Evolutionary conservation across 2,113 vertebrate species (phyloP).

Genomic region (Micromys minutus): DNA sequence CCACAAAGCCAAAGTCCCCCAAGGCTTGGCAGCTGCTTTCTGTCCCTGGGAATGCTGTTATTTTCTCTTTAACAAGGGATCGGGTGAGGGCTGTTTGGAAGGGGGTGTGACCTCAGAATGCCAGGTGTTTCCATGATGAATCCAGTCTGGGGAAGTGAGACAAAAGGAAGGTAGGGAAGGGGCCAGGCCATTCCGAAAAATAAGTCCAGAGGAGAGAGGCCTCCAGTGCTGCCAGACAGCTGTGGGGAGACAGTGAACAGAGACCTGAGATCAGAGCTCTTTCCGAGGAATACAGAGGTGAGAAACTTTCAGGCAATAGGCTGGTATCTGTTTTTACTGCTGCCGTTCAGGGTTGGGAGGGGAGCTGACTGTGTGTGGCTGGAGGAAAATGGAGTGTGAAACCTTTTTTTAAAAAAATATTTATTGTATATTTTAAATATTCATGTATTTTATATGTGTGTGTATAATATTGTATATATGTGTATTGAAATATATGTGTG

Average conservation of each 20-base stretch:
- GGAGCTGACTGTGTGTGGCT: background rate
- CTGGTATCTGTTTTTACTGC: background rate
- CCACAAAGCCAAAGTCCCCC: background rate
- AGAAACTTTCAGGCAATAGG: background rate
- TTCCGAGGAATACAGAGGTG: slow-evolving; percentile 51
- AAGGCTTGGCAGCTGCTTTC: background rate
- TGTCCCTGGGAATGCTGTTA: background rate
- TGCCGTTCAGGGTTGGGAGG: background rate
- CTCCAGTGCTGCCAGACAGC: background rate
- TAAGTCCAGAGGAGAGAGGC: background rate
- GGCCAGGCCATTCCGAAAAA: background rate
- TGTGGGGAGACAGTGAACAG: background rate
- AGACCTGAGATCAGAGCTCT: accelerated
- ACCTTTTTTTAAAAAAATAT: background rate
- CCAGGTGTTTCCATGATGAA: background rate
- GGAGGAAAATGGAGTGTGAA: background rate
- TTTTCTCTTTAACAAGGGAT: slow-evolving; percentile 56
- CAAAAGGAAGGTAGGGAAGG: background rate
- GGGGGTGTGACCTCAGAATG: slow-evolving; percentile 26
- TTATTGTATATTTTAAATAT: no score
- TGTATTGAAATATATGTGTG: background rate
- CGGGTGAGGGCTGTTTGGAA: slow-evolving; percentile 32
- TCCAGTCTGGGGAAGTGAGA: background rate
- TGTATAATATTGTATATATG: no score
- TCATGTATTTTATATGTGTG: no score